These are phyloP conservation scores for Eleginops maclovinus DNA, from an alignment of 2,113 vertebrate genomes.

Conservation along the genomic window DNA sequence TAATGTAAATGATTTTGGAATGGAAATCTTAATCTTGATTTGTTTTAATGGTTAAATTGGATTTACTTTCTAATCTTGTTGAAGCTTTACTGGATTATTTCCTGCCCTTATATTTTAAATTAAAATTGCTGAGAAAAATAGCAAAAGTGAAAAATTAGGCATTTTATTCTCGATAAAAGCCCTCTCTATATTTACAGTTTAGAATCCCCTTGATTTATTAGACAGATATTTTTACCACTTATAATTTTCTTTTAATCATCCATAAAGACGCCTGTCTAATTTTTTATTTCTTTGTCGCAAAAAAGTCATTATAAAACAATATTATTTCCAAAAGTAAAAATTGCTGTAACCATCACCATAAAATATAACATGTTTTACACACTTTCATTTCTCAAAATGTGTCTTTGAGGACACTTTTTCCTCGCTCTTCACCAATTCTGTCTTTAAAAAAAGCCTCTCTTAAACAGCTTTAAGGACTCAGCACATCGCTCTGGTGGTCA, in stretches of 20 bases:
- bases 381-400: not conserved
- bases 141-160: conserved; percentile 33
- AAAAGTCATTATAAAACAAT: not conserved
- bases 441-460: not conserved
- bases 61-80: conserved; percentile 72
- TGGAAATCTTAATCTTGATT: conserved; percentile 73
- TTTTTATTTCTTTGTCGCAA: not conserved
- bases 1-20: conserved; percentile 66
- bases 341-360: not conserved
- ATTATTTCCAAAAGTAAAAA: not conserved
- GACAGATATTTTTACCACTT: conserved; percentile 11
- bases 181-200: not conserved
- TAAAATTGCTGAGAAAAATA: conserved; percentile 50
- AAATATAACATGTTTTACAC: not conserved
- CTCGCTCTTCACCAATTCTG: not conserved
- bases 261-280: conserved; percentile 7
- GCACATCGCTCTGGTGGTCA: conserved; percentile 32
- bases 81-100: conserved; percentile 66
- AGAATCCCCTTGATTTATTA: not conserved
- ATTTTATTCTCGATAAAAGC: conserved; percentile 42
- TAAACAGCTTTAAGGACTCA: conserved; percentile 32
- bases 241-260: not conserved
- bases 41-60: conserved; percentile 69
- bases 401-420: not conserved
- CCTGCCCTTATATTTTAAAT: conserved; percentile 62